Evolutionary conservation across 2,888 invertebrate genomes (phyloP).

Genomic region (Ophraella communa): DNA sequence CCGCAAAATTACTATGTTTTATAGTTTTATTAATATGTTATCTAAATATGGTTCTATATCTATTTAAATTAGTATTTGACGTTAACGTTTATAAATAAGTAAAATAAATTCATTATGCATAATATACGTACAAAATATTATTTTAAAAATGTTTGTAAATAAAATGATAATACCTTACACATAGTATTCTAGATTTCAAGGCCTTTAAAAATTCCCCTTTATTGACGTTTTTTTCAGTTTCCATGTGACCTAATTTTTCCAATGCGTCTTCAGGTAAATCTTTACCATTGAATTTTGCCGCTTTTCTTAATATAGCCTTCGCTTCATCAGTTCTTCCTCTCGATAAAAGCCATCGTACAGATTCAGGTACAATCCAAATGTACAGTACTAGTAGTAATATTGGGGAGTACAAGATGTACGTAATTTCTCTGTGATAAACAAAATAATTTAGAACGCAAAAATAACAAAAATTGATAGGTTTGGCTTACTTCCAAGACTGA

Average conservation of each 20-base stretch:
- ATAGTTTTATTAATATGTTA: too few relatives aligned
- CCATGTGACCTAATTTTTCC: slow-evolving; percentile 44
- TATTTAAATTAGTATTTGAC: background rate
- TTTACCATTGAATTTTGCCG: slow-evolving; percentile 68
- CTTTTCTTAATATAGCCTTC: slow-evolving; percentile 65
- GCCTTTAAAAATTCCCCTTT: slow-evolving; percentile 57
- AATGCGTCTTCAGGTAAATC: slow-evolving; percentile 50
- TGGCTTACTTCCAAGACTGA: slow-evolving; percentile 71
- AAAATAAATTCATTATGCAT: background rate
- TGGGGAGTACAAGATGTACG: slow-evolving; percentile 68
- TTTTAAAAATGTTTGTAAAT: background rate
- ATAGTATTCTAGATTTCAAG: slow-evolving; percentile 58
- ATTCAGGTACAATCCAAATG: slow-evolving; percentile 74
- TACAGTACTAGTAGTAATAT: slow-evolving; percentile 72
- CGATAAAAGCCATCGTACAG: slow-evolving; percentile 77
- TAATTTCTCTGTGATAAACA: slow-evolving; percentile 43
- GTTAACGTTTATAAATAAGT: background rate
- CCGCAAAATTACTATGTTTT: too few relatives aligned
- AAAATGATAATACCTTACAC: slow-evolving; percentile 52
- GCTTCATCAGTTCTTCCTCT: slow-evolving; percentile 66
- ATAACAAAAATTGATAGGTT: background rate
- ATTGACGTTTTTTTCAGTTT: background rate
- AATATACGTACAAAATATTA: background rate
- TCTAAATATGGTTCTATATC: background rate
- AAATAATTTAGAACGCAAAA: background rate